These are phyloP conservation scores for Heliocidaris erythrogramma DNA, from an alignment of 35 echinoderm and acorn worm genomes.

Conservation along the genomic window DNA sequence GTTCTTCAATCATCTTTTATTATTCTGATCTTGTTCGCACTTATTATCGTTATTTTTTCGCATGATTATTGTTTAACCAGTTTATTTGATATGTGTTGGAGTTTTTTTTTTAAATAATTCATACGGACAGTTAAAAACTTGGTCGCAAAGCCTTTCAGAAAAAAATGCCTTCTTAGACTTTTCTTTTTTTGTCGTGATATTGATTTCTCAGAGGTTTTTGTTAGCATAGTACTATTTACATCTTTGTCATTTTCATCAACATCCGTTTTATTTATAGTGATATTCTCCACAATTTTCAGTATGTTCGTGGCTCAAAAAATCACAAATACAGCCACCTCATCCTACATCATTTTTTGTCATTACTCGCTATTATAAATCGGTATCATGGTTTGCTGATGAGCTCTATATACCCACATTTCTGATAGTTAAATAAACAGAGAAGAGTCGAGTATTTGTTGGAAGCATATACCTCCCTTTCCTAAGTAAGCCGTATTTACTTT, in stretches of 20 bases:
- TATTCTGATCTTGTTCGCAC: not conserved
- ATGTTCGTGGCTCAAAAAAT: too few relatives aligned
- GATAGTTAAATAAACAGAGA: not conserved
- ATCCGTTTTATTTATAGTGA: not conserved
- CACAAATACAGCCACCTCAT: too few relatives aligned
- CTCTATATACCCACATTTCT: not conserved
- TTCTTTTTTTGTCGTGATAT: too few relatives aligned
- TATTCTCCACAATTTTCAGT: not conserved
- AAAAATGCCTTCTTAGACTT: too few relatives aligned
- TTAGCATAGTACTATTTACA: not conserved
- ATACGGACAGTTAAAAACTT: too few relatives aligned
- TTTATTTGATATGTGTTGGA: too few relatives aligned
- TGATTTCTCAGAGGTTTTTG: too few relatives aligned
- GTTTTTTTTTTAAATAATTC: too few relatives aligned
- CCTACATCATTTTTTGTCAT: not conserved
- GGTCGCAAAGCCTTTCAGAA: not conserved
- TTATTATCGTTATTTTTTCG: not conserved
- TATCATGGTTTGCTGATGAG: not conserved
- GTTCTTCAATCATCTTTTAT: not conserved
- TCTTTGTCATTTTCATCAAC: not conserved
- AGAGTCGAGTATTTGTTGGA: not conserved
- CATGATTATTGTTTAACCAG: not conserved
- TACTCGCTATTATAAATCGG: not conserved
- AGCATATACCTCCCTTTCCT: not conserved
- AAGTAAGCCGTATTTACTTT: not conserved